Percentiles rank a stretch among this genome's conserved stretches.
These are phyloP conservation scores for Cerastis leucographa DNA, from an alignment of 2,888 invertebrate genomes.

Conservation along the genomic window DNA sequence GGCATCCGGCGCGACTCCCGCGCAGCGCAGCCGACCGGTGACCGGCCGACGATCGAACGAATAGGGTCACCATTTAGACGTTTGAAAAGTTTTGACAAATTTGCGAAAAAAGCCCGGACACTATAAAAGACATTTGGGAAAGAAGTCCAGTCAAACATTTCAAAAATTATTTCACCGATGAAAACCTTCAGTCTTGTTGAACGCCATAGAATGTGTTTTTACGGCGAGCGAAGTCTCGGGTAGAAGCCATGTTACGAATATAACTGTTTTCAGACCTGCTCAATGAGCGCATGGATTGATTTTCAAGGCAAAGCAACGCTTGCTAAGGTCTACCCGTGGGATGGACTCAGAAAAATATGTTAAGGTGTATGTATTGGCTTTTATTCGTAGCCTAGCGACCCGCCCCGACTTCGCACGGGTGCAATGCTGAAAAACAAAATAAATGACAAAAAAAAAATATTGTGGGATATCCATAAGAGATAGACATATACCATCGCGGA, in stretches of 20 bases:
- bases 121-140: too few relatives aligned
- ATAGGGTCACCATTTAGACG: constrained; percentile 8
- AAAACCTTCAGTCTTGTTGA: background rate
- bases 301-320: background rate
- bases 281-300: background rate
- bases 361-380: background rate
- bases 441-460: too few relatives aligned
- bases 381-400: too few relatives aligned
- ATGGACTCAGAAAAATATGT: background rate
- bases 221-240: too few relatives aligned
- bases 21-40: constrained; percentile 44
- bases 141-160: background rate
- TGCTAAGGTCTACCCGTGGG: background rate
- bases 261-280: background rate
- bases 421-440: too few relatives aligned
- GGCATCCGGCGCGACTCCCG: constrained; percentile 61
- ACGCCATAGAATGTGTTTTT: background rate
- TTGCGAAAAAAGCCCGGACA: background rate
- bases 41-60: constrained; percentile 35
- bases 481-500: too few relatives aligned
- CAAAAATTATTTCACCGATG: background rate
- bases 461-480: too few relatives aligned
- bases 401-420: too few relatives aligned
- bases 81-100: background rate
- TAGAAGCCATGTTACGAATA: background rate